Conservation (phyloP, 2,888 invertebrate genomes). For the Diogma glabrata region DNA sequence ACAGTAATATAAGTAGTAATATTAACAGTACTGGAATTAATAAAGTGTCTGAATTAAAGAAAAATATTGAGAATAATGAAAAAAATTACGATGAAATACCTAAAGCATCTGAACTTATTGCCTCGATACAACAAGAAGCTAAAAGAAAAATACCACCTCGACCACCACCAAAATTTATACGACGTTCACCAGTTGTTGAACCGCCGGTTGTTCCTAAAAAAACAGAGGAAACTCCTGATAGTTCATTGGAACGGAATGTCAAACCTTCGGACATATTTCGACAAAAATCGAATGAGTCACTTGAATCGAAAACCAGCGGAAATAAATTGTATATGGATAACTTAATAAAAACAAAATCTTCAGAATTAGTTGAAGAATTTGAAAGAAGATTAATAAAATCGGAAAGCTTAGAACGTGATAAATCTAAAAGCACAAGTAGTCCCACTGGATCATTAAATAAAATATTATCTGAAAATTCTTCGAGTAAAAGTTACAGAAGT, state of each 20-base stretch:
- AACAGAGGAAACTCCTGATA: constrained; percentile 26
- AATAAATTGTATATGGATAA: constrained; percentile 36
- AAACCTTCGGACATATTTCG: constrained; percentile 37
- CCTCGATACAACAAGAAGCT: constrained; percentile 38
- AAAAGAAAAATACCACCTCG: constrained; percentile 56
- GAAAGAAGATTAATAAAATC: constrained; percentile 35
- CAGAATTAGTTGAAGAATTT: constrained; percentile 34
- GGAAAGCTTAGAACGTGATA: constrained; percentile 32
- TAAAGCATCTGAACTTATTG: constrained; percentile 6
- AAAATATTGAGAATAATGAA: constrained; percentile 7
- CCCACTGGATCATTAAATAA: constrained; percentile 35
- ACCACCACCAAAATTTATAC: constrained; percentile 52
- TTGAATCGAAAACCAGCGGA: constrained; percentile 31
- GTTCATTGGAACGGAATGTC: constrained; percentile 35
- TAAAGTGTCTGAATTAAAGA: constrained; percentile 7
- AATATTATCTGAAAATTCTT: constrained; percentile 6
- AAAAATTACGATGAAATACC: neutral
- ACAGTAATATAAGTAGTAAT: constrained; percentile 2
- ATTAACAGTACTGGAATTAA: neutral
- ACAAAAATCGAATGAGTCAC: constrained; percentile 35
- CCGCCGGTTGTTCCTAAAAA: constrained; percentile 37
- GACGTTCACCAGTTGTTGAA: constrained; percentile 45
- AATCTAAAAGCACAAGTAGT: constrained; percentile 26
- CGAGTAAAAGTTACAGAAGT: constrained; percentile 15
- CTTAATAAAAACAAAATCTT: constrained; percentile 28